Conservation (phyloP, 1,140 invertebrate species). For the Dryas iulia region DNA sequence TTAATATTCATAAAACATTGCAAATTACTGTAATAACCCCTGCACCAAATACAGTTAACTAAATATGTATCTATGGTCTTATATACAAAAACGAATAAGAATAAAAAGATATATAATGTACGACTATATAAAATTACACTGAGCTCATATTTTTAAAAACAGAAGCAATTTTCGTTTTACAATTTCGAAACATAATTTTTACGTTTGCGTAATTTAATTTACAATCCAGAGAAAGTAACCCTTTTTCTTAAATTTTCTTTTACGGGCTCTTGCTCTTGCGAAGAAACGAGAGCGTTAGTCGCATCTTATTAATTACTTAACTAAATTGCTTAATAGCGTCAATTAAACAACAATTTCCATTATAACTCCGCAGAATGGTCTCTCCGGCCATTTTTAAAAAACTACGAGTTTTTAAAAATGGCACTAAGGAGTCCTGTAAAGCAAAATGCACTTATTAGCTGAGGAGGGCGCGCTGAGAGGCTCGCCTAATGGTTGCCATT, state of each 20-base stretch:
- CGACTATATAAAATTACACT: background rate
- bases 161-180: too few species aligned
- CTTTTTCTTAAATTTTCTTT: conserved; percentile 8
- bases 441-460: conserved; percentile 77
- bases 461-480: conserved; percentile 65
- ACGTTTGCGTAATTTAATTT: background rate
- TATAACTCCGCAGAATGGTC: conserved; percentile 48
- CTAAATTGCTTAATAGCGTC: conserved; percentile 65
- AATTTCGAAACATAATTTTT: background rate
- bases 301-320: conserved; percentile 61
- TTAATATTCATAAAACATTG: conserved; percentile 12
- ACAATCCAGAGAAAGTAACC: conserved; percentile 10
- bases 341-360: conserved; percentile 59
- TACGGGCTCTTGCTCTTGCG: conserved; percentile 5
- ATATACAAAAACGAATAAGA: background rate
- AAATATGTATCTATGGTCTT: conserved; percentile 2
- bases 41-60: conserved; percentile 3
- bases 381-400: conserved; percentile 62
- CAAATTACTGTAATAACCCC: conserved; percentile 6
- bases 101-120: too few species aligned
- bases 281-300: conserved; percentile 26
- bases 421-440: conserved; percentile 73
- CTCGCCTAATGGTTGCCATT: conserved; percentile 74
- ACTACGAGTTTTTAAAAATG: conserved; percentile 66
- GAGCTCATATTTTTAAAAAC: too few species aligned